A percentile compares a stretch with the other conserved stretches of the same genome.
Evolutionary conservation across 1,140 invertebrate genomes (phyloP).

Genomic region (Caenorhabditis inopinata): DNA sequence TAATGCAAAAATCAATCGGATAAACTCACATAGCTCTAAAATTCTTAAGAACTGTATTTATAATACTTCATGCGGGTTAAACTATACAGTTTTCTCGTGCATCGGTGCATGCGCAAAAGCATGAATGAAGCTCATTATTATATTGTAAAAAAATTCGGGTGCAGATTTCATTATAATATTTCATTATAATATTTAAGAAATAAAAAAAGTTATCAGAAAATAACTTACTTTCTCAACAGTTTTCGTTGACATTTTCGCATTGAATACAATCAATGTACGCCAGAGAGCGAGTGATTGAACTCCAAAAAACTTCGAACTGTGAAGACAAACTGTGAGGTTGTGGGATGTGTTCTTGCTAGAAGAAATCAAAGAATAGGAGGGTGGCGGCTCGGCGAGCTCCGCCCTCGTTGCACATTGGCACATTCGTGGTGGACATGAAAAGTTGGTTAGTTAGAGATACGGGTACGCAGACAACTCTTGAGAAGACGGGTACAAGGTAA

Average conservation of each 20-base stretch:
- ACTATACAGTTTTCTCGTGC: too few species aligned
- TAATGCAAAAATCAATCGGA: neutral
- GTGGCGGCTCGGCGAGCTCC: slow-evolving; percentile 17
- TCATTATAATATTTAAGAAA: too few species aligned
- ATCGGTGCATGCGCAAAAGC: too few species aligned
- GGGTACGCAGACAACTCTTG: too few species aligned
- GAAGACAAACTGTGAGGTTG: neutral
- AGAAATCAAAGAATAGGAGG: neutral
- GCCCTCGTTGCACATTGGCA: neutral
- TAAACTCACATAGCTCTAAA: too few species aligned
- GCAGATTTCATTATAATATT: too few species aligned
- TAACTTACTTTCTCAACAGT: neutral
- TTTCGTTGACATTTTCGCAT: neutral
- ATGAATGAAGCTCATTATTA: too few species aligned
- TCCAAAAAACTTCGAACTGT: neutral
- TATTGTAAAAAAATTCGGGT: too few species aligned
- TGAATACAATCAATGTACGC: neutral
- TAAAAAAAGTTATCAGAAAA: neutral
- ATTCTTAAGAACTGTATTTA: too few species aligned
- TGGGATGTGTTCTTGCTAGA: neutral
- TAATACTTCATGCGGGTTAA: too few species aligned
- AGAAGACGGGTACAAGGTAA: too few species aligned
- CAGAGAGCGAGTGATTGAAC: neutral
- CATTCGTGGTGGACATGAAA: slow-evolving; percentile 20
- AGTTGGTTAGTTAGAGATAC: neutral